Conservation (phyloP, 2,113 vertebrate genomes). For the Speoplatyrhinus poulsoni region DNA sequence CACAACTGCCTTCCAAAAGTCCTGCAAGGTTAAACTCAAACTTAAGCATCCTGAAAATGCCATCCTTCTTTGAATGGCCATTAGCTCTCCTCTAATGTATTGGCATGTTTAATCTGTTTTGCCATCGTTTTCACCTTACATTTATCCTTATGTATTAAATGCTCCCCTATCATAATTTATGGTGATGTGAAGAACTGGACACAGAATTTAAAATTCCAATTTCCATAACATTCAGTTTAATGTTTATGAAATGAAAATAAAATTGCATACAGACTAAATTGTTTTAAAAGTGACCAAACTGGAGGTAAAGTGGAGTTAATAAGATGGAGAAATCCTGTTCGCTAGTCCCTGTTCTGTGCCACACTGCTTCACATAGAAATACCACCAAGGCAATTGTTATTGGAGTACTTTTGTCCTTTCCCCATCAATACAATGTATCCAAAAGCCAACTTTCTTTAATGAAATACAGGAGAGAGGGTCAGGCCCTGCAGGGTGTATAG, state of each 20-base stretch:
- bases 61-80: constrained; percentile 46
- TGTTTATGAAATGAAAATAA: no score
- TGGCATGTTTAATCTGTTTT: neutral
- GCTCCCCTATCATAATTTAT: no score
- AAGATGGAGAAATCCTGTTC: constrained; percentile 44
- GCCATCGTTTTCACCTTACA: neutral
- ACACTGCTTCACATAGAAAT: constrained; percentile 51
- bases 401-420: constrained; percentile 64
- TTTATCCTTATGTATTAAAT: neutral
- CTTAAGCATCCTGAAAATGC: constrained; percentile 71
- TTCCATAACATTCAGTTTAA: no score
- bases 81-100: neutral
- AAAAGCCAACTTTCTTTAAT: constrained; percentile 61
- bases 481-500: constrained; percentile 67
- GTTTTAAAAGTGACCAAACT: neutral
- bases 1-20: constrained; percentile 84
- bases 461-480: constrained; percentile 63
- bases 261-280: neutral
- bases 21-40: constrained; percentile 85
- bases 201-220: no score
- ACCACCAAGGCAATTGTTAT: constrained; percentile 60
- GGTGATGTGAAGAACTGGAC: no score
- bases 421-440: constrained; percentile 63
- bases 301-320: constrained; percentile 4
- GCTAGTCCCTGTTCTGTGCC: constrained; percentile 19